These are phyloP conservation scores for Sebastes diploproa DNA, from an alignment of 2,797 vertebrate genomes.

Conservation along the genomic window DNA sequence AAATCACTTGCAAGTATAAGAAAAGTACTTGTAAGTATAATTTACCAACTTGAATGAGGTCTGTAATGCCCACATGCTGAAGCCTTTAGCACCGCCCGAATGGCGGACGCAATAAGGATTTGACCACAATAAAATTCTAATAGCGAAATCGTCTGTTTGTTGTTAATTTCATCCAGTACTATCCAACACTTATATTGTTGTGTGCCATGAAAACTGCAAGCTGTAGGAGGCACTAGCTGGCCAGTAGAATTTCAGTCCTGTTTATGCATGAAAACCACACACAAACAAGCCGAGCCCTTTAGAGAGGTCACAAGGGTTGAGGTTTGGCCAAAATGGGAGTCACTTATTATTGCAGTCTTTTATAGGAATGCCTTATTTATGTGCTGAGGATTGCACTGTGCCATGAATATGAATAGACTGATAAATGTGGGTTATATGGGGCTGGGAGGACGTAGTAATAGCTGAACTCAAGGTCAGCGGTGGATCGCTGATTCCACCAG, in stretches of 20 bases:
- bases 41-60: neutral
- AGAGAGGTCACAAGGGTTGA: slow-evolving; percentile 51
- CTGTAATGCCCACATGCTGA: neutral
- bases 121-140: neutral
- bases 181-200: neutral
- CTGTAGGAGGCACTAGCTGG: neutral
- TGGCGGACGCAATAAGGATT: neutral
- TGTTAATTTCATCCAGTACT: neutral
- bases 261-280: slow-evolving; percentile 32
- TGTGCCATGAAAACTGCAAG: neutral
- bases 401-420: slow-evolving; percentile 64
- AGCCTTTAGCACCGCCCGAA: neutral
- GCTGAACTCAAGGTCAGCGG: slow-evolving; percentile 58
- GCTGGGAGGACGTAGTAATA: slow-evolving; percentile 29
- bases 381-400: slow-evolving; percentile 53
- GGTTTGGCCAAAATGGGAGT: slow-evolving; percentile 40
- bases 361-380: slow-evolving; percentile 69
- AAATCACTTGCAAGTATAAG: neutral
- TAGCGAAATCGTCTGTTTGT: fast-evolving
- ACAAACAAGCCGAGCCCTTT: slow-evolving; percentile 22
- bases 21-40: neutral
- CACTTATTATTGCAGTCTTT: slow-evolving; percentile 64
- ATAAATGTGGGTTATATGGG: slow-evolving; percentile 54
- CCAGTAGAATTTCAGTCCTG: neutral
- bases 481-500: slow-evolving; percentile 10